Base-by-base conservation (phyloP, 1,140 invertebrate genomes). In the Aphelenchoides fujianensis region DNA sequence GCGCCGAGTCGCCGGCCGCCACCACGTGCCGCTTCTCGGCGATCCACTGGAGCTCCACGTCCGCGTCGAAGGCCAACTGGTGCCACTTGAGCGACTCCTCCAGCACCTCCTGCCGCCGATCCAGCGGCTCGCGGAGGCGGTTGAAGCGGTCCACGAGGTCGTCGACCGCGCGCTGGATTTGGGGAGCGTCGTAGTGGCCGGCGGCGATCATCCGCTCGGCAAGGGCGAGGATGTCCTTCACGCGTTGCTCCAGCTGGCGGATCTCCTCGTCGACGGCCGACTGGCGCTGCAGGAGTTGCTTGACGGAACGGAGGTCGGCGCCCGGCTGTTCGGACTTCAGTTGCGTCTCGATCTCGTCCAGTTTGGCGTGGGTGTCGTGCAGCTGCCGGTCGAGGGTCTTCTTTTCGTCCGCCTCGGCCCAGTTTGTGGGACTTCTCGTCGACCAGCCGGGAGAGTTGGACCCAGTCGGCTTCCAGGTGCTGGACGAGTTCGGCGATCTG, bases 1-100 rank as follows among this genome's bases (percentile, higher is more conserved):
- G 84, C 31, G 86, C 87, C 70, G 85, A 83, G 48, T 87, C 89
- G 1, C 90, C 89, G 0, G 92, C 92, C 0, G 89, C 88, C 1
- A 92, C 93, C 2, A 91, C 88, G 2, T 91, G 90, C 66, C 91
- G 83, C 74, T 94, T 91, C 84, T 97, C 95, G 36, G 90, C 90
- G 66, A 97, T 94, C 95, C 95, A 98, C 82, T 95, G 92, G 77
- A 95, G 87, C 85, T 98, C 94, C 0, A 90, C 90, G 69, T 95
- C 92, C 36, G 95, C 88, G 84, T 97, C 93, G 83, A 96, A 96
- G 30, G 90, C 90, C 86, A 97, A 95, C 85, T 97, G 94, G 84
- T 97, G 93, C 81, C 92, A 91, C 71, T 91, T 89, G 2, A 92
- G 81, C 35, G 92, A 92, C 84, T 94, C 92, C 82, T 95, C 92